Percentiles rank a stretch among this genome's conserved stretches.
Conservation (phyloP, 2,888 invertebrate species). For the Piscicola geometra region DNA sequence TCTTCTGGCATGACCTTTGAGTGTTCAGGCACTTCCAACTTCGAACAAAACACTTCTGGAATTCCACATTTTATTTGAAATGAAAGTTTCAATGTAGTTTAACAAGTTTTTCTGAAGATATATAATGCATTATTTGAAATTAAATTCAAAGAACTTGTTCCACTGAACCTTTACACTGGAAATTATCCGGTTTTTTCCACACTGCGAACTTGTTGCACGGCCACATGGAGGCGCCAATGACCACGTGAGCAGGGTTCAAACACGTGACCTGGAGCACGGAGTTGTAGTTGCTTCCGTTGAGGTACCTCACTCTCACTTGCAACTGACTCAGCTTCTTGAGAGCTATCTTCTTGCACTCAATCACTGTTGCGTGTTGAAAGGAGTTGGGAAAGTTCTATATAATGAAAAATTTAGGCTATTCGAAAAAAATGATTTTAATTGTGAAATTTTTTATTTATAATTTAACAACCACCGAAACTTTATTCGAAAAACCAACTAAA, state of each 20-base stretch:
- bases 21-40: neutral
- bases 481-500: neutral
- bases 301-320: neutral
- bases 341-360: slow-evolving; percentile 7
- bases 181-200: slow-evolving; percentile 12
- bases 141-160: no score
- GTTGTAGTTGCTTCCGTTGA: neutral
- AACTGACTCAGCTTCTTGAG: neutral
- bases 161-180: slow-evolving; percentile 30
- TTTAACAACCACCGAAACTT: no score
- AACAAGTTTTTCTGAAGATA: no score
- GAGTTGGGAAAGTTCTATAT: neutral
- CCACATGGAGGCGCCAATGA: slow-evolving; percentile 3
- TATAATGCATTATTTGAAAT: no score
- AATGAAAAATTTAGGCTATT: neutral
- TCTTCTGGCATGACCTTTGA: neutral
- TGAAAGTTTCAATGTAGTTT: no score
- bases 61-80: no score
- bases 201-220: neutral
- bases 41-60: slow-evolving; percentile 25
- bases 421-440: neutral
- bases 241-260: slow-evolving; percentile 7
- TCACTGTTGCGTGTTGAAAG: neutral
- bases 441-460: no score
- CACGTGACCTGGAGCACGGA: slow-evolving; percentile 25